Conservation (phyloP, 2,888 invertebrate genomes). For the Drosophila algonquin region DNA sequence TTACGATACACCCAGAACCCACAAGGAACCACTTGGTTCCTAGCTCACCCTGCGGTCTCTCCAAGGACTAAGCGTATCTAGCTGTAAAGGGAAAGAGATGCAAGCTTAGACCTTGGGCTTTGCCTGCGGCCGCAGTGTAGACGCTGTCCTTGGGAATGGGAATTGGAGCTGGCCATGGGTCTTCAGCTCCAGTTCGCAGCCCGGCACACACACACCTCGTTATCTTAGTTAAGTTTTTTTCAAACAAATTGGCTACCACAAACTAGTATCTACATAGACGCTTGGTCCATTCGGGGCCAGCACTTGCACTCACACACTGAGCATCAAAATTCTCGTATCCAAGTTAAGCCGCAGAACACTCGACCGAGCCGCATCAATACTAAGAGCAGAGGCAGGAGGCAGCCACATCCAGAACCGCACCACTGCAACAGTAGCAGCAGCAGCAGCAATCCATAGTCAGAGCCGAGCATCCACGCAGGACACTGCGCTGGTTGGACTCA, state of each 20-base stretch:
- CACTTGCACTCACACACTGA: conserved; percentile 36
- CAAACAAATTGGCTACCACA: conserved; percentile 42
- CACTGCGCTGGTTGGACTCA: conserved; percentile 32
- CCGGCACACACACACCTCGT: not conserved
- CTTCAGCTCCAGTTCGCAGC: not conserved
- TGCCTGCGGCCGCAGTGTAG: not conserved
- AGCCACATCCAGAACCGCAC: conserved; percentile 33
- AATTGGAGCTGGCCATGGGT: not conserved
- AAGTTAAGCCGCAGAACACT: conserved; percentile 39
- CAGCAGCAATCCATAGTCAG: conserved; percentile 52
- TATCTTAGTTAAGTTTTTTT: conserved; percentile 11
- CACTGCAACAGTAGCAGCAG: conserved; percentile 29
- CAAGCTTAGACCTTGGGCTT: not conserved
- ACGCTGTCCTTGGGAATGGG: not conserved
- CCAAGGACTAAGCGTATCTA: not conserved
- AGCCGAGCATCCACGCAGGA: conserved; percentile 58
- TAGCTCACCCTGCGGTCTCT: conserved; percentile 4
- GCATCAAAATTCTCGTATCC: conserved; percentile 47
- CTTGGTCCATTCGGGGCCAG: conserved; percentile 19
- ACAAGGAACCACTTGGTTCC: not conserved
- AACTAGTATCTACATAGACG: conserved; percentile 28
- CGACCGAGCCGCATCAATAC: conserved; percentile 37
- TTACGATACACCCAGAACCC: conserved; percentile 9
- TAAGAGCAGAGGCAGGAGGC: conserved; percentile 23
- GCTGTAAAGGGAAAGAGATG: no score